Conservation (phyloP, 2,888 invertebrate genomes). For the Drosophila acutilabella region DNA sequence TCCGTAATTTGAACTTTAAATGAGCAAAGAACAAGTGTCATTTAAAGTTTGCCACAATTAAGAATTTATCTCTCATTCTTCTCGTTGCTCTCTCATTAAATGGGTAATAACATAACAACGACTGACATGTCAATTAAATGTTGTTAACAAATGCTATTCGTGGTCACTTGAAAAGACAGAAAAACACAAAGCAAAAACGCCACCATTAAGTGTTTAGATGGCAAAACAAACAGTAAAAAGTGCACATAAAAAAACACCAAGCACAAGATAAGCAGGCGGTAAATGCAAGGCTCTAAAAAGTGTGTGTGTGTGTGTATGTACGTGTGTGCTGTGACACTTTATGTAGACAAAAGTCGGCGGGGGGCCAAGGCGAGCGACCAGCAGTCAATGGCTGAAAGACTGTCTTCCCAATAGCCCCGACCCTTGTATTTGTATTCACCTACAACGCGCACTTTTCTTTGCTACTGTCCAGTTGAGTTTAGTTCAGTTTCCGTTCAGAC, state of each 20-base stretch:
- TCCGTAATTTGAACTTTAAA: conserved; percentile 3
- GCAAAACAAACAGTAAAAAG: conserved; percentile 60
- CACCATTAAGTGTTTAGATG: conserved; percentile 38
- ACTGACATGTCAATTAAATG: conserved; percentile 25
- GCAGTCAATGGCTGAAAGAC: conserved; percentile 23
- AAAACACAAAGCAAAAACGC: conserved; percentile 29
- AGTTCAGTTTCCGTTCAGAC: conserved; percentile 25
- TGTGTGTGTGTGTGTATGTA: conserved; percentile 11
- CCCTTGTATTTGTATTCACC: conserved; percentile 11
- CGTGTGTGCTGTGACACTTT: conserved; percentile 38
- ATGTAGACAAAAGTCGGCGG: conserved; percentile 16
- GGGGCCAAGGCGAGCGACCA: conserved; percentile 35
- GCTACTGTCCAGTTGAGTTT: conserved; percentile 33
- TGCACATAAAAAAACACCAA: conserved; percentile 50
- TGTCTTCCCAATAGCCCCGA: conserved; percentile 11
- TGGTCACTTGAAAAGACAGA: conserved; percentile 20
- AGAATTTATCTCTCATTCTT: conserved; percentile 8
- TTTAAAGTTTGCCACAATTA: conserved; percentile 12
- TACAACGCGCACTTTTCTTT: conserved; percentile 13
- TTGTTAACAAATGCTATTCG: conserved; percentile 44
- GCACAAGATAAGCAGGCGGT: conserved; percentile 58
- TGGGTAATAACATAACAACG: conserved; percentile 14
- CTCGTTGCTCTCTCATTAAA: background rate
- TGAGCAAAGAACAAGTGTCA: conserved; percentile 13
- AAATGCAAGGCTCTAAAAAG: conserved; percentile 57